These are phyloP conservation scores for Cyclura pinguis DNA, from an alignment of 2,797 vertebrate species.

Conservation along the genomic window DNA sequence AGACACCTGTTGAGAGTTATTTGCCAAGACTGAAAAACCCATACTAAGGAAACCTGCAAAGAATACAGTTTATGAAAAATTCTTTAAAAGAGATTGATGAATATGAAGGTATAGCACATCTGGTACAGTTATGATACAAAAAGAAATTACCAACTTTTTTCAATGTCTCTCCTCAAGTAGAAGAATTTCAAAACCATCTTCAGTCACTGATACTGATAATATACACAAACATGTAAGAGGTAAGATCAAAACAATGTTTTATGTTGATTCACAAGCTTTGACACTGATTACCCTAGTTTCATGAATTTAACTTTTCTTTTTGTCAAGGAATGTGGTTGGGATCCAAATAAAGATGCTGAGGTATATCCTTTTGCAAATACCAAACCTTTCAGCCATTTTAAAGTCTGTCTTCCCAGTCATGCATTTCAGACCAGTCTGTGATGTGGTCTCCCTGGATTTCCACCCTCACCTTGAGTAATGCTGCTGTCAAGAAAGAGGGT, in stretches of 20 bases:
- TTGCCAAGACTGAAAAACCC: conserved; percentile 38
- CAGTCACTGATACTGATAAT: neutral
- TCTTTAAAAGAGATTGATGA: conserved; percentile 46
- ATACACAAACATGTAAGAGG: neutral
- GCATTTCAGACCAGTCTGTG: neutral
- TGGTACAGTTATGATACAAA: neutral
- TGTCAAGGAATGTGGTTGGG: neutral
- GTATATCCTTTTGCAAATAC: neutral
- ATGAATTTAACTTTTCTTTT: neutral
- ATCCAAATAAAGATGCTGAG: neutral
- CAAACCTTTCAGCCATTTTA: too few species aligned
- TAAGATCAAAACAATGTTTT: neutral
- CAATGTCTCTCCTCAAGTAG: neutral
- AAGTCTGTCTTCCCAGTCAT: neutral
- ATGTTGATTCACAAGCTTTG: neutral
- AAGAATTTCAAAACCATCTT: neutral
- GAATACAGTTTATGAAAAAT: conserved; percentile 53
- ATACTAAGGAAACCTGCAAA: conserved; percentile 41
- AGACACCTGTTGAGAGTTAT: conserved; percentile 11
- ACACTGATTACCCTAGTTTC: neutral
- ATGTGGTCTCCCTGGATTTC: neutral
- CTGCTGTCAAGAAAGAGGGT: too few species aligned
- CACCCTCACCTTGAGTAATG: neutral
- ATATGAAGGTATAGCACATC: neutral
- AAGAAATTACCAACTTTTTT: neutral